A percentile compares a stretch with the other conserved stretches of the same genome.
Evolutionary conservation across 2,113 vertebrate genomes (phyloP).

Genomic region (Nannospalax galili): DNA sequence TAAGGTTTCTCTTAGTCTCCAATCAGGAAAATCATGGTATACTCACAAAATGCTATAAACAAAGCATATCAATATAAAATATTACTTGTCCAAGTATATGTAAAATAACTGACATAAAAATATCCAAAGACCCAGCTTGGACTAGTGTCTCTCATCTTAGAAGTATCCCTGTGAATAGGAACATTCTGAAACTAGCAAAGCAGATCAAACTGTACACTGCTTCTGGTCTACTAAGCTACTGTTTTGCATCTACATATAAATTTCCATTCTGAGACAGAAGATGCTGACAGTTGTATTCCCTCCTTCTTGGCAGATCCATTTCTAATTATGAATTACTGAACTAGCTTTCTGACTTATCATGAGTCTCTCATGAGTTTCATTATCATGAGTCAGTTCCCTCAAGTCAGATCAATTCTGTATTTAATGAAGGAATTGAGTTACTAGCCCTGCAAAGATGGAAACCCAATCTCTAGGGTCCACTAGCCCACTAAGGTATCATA

Average conservation of each 20-base stretch:
- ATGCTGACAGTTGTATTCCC: conserved; percentile 59
- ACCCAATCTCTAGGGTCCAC: conserved; percentile 9
- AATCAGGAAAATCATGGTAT: background rate
- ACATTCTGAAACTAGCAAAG: background rate
- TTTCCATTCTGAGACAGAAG: conserved; percentile 49
- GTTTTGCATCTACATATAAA: conserved; percentile 13
- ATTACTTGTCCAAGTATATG: too few relatives aligned
- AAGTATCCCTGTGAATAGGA: background rate
- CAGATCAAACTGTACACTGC: background rate
- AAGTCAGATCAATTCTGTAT: conserved; percentile 58
- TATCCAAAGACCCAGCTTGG: background rate
- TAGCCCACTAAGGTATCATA: background rate
- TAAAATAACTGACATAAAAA: background rate
- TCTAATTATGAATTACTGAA: conserved; percentile 77
- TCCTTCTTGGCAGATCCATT: conserved; percentile 62
- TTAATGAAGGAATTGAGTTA: conserved; percentile 60
- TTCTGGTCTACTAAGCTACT: background rate
- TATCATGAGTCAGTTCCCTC: conserved; percentile 59
- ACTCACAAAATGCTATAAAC: background rate
- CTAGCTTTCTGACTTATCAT: conserved; percentile 58
- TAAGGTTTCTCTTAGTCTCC: background rate
- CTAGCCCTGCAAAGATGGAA: conserved; percentile 27
- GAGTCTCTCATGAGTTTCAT: conserved; percentile 65
- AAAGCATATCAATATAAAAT: too few relatives aligned
- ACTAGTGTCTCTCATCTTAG: background rate